Conservation (phyloP, 2,113 vertebrate genomes). For the Calidris pugnax region DNA sequence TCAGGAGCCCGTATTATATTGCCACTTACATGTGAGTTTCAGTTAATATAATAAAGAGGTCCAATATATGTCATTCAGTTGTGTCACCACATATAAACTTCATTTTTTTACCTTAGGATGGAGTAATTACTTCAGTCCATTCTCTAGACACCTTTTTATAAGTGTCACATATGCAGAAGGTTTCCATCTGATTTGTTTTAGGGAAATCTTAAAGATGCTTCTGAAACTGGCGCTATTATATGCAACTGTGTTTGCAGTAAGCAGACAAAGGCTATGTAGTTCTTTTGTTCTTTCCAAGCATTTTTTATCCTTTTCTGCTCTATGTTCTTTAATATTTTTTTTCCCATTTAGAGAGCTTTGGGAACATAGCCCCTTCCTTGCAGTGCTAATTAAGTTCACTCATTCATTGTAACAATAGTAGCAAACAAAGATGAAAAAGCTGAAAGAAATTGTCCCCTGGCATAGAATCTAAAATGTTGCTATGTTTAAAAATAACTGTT, state of each 20-base stretch:
- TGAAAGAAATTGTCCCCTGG: conserved; percentile 15
- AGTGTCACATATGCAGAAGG: background rate
- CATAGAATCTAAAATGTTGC: background rate
- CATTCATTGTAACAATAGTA: conserved; percentile 50
- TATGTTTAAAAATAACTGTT: conserved; percentile 33
- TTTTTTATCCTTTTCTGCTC: conserved; percentile 12
- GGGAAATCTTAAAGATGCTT: background rate
- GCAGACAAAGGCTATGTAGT: background rate
- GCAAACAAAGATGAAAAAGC: conserved; percentile 52
- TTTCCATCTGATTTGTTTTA: background rate
- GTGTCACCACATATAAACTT: background rate
- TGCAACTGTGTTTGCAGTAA: background rate
- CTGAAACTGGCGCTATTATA: background rate
- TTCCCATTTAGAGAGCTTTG: conserved; percentile 5
- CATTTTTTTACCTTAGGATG: background rate
- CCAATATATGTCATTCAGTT: background rate
- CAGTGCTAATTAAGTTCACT: conserved; percentile 64
- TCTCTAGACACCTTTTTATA: background rate
- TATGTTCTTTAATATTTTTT: conserved; percentile 32
- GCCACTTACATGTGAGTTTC: background rate
- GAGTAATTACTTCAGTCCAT: background rate
- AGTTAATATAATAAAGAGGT: background rate
- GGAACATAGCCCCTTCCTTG: conserved; percentile 13
- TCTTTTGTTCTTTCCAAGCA: conserved; percentile 4
- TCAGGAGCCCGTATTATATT: background rate